Evolutionary conservation across 2,888 invertebrate species (phyloP).

Genomic region (Erebia epiphron): DNA sequence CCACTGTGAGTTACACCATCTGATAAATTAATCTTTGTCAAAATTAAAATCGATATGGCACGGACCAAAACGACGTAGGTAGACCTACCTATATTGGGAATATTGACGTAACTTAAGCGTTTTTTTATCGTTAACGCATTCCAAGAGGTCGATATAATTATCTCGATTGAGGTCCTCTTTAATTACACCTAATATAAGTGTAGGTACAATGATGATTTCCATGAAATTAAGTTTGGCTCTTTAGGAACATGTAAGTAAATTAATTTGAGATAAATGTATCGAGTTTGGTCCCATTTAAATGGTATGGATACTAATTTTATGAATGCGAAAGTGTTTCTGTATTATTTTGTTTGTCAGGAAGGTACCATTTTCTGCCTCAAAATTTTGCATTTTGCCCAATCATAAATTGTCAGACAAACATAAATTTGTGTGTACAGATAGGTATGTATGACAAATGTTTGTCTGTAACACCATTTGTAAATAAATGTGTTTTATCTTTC

Average conservation of each 20-base stretch:
- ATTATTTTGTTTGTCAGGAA: too few species aligned
- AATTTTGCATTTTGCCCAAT: too few species aligned
- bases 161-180: background rate
- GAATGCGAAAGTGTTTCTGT: too few species aligned
- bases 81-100: conserved; percentile 1
- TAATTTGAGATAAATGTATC: background rate
- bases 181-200: background rate
- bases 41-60: background rate
- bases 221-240: background rate
- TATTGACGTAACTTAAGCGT: background rate
- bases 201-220: background rate
- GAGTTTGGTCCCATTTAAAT: background rate
- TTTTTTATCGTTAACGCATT: conserved; percentile 25
- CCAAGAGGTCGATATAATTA: conserved; percentile 28
- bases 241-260: background rate
- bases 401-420: too few species aligned
- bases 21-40: background rate
- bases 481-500: too few species aligned
- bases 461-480: too few species aligned
- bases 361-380: too few species aligned
- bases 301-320: too few species aligned
- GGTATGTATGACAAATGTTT: too few species aligned
- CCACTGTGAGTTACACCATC: too few species aligned
- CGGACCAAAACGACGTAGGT: background rate
- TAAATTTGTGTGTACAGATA: too few species aligned